Base-by-base conservation (phyloP, 2,888 invertebrate genomes). In the Calameuta filiformis region DNA sequence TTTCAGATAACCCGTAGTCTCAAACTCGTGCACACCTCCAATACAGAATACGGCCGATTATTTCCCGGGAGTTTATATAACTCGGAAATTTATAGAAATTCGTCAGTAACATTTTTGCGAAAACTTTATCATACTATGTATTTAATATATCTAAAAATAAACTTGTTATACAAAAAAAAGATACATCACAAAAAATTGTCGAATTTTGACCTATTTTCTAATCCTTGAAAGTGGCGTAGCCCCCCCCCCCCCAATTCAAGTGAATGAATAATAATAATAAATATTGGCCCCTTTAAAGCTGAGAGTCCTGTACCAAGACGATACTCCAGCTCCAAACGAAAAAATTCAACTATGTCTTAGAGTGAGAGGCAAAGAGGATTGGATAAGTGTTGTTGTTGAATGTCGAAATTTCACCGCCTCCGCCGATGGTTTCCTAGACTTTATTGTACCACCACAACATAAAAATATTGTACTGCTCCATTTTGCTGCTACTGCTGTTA, bases 351-450 rank as follows among this genome's bases (percentile, higher is more conserved):
- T 92, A 33, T 92, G 91, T 69, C 81, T 92, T 56, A 86, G 88
- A 77, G 89, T 90, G 11, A 86, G 88, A 6, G 88, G 89, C 12
- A 90, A 90, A 78, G 89, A 89, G 76, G 90, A 91, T 37, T 89
- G 89, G 89, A 84, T 88, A 12, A 85, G 88, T 1, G 89, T 88
- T 1, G 87, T 90, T 9, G 89, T 91, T 3, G 90, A 91, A 79
- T 92, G 92, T 77, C 88, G 89, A 23, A 91, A 91, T 80, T 91
- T 92, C 77, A 90, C 89, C 3, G 90, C 92, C 1, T 87, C 91
- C 23, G 40, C 80, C 34, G 88, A 91, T 30, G 92, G 92, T 34
- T 89, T 89, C 76, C 86, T 91, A 0, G 89, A 92, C 80, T 92
- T 92, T 35, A 85, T 91, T 12, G 90, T 92, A 12, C 92, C 91